Evolutionary conservation across 2,113 vertebrate genomes (phyloP).

Genomic region (Pelvicachromis taeniatus): DNA sequence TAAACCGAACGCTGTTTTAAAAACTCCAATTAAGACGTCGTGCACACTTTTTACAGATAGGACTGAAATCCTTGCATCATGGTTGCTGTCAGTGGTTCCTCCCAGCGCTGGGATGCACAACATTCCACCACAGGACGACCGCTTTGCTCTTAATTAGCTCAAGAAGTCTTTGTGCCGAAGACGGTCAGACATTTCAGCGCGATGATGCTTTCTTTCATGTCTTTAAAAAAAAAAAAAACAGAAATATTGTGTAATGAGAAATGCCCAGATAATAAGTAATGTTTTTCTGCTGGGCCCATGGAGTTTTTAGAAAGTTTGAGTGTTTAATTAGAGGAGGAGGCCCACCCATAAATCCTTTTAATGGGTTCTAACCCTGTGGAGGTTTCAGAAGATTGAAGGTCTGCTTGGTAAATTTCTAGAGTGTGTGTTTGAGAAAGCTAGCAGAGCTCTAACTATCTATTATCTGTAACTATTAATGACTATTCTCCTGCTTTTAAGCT

Average conservation of each 20-base stretch:
- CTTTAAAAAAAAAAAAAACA: not conserved
- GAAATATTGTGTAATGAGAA: conserved; percentile 5
- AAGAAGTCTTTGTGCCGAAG: conserved; percentile 16
- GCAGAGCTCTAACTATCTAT: not conserved
- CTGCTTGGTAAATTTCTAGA: not conserved
- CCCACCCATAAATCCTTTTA: not conserved
- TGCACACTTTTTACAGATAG: conserved; percentile 2
- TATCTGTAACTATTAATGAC: not conserved
- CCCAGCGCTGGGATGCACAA: conserved; percentile 1
- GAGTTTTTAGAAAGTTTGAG: not conserved
- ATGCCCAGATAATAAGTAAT: not conserved
- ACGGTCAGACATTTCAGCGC: not conserved
- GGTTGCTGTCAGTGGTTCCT: conserved; percentile 35
- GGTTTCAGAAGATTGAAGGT: not conserved
- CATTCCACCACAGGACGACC: conserved; percentile 16
- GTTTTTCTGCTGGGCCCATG: not conserved
- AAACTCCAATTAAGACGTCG: conserved; percentile 15
- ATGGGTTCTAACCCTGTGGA: not conserved
- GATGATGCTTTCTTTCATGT: not conserved
- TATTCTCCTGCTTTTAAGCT: not conserved
- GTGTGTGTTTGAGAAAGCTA: not conserved
- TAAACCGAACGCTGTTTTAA: not conserved
- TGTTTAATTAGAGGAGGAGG: not conserved
- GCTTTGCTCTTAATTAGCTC: conserved; percentile 46
- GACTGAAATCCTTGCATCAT: conserved; percentile 57